Base-by-base conservation (phyloP, 1,140 invertebrate genomes). In the Parapsyche elsis region DNA sequence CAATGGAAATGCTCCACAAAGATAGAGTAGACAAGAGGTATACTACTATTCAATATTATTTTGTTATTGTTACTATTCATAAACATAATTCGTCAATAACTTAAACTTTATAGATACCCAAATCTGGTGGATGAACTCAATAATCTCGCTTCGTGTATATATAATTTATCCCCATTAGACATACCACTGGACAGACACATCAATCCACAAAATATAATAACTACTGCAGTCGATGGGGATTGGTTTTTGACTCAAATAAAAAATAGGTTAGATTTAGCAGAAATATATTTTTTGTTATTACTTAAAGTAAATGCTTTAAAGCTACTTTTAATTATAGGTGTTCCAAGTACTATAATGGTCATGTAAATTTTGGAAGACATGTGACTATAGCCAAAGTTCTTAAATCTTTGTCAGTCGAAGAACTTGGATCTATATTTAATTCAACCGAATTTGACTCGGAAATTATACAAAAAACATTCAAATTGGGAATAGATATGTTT, bases 141-240 rank as follows among this genome's bases (percentile, higher is more conserved):
- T 59, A 82, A 84, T 0, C 71, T 89, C 5, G 87, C 88, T 0
- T 86, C 87, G 0, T 84, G 84, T 7, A 84, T 86, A 0, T 89
- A 88, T 80, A 87, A 88, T 71, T 78, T 89, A 5, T 89, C 88
- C 0, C 88, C 88, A 0, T 61, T 89, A 5, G 88, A 88, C n/a
- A 76, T 88, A 0, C 86, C 86, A 4, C 86, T 86, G 38, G 86
- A 87, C 59, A 82, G 88, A 26, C 85, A 85, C 0, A 85, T 89
- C n/a, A 88, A 87, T 70, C 84, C 88, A 0, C 87, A 88, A 57
- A 84, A 88, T 67, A 85, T 88, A 9, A 70, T 84, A 0, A 88
- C 88, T 0, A 88, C 87, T 0, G 85, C 82, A 5, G 84, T 88
- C 0, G 88, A 89, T 79, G 79, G 23, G 0, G 84, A 84, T 9